Base-by-base conservation (phyloP, 1,140 invertebrate species). In the Agrypnia vestita region DNA sequence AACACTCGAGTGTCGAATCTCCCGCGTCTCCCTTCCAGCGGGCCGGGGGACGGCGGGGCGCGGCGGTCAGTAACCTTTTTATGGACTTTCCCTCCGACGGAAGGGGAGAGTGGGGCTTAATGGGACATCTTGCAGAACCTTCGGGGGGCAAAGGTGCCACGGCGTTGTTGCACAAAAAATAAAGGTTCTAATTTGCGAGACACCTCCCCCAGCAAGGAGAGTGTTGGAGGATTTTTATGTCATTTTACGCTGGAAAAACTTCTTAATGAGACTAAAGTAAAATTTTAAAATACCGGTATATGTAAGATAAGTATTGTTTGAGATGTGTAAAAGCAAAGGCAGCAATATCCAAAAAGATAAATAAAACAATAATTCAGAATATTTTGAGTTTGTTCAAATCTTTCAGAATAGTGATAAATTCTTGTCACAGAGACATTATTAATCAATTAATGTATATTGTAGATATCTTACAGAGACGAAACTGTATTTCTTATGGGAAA, bases 31-130 rank as follows among this genome's bases (percentile, higher is more conserved):
- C 47, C 69, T 10, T 35, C 17, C 15, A 17, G 64, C n/a, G 64
- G 15, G 64, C 44, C 15, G 49, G 47, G 49, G 69, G 61, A 35
- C 13, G 61, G 69, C 53, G 47, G 47, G 17, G 3, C 11, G 3
- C 49, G 25, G 69, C 69, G 69, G 69, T 73, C 69, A 73, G 69
- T 73, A 73, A 73, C 69, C 69, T 73, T 73, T 73, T 73, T 73
- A 73, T 73, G 51, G 69, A 51, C 69, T 73, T 73, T 55, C 69
- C 47, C 21, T 35, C 49, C 47, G 67, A 15, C 46, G 13, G 15
- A 55, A 35, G 69, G 69, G 69, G 17, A 71, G 46, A 25, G 15
- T 47, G 67, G 43, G 44, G 46, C n/a, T 10, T 73, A 73, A 73
- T 73, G 51, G 69, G 49, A 19, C 69, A 55, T 25, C 69, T 55